Conservation (phyloP, 2,113 vertebrate species). For the Zosterops hypoxanthus region DNA sequence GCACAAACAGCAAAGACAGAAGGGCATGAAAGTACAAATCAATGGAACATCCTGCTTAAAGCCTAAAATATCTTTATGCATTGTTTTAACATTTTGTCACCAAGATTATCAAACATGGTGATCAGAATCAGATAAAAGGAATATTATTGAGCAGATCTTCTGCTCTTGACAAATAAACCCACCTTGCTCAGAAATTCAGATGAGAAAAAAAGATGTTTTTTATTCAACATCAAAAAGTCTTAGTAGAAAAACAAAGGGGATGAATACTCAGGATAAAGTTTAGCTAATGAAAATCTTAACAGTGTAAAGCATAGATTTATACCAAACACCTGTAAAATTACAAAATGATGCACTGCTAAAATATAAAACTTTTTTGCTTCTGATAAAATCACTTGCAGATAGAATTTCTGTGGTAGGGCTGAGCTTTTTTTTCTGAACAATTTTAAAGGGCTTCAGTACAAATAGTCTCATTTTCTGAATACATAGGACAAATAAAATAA, state of each 20-base stretch:
- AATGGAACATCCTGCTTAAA: neutral
- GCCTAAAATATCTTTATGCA: neutral
- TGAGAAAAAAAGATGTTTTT: neutral
- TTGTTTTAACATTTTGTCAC: neutral
- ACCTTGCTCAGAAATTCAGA: neutral
- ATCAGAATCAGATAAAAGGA: neutral
- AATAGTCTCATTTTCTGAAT: neutral
- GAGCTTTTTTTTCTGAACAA: neutral
- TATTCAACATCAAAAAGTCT: neutral
- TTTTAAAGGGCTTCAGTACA: neutral
- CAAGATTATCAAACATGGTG: fast-evolving
- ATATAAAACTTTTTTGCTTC: neutral
- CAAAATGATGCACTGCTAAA: neutral
- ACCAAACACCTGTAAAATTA: neutral
- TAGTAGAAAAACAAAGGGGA: neutral
- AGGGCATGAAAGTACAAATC: neutral
- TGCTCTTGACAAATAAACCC: neutral
- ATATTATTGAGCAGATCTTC: neutral
- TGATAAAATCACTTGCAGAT: neutral
- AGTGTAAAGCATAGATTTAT: neutral
- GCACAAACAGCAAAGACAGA: neutral
- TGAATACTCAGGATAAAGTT: neutral
- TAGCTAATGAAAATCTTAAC: neutral
- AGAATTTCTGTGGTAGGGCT: neutral
- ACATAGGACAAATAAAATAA: neutral